Evolutionary conservation across 1,140 invertebrate genomes (phyloP).

Genomic region (Drosophila ananassae): DNA sequence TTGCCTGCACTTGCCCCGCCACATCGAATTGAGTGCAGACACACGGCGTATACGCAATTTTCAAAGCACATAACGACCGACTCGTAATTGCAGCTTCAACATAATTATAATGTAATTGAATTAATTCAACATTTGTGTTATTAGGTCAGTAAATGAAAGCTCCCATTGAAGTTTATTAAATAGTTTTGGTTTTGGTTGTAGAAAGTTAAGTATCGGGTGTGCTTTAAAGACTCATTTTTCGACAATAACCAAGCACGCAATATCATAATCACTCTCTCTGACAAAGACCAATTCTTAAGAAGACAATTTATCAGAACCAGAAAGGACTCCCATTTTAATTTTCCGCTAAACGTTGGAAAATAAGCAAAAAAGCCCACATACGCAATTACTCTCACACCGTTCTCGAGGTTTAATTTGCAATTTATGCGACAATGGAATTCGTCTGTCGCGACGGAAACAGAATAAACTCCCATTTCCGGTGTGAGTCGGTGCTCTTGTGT

Average conservation of each 20-base stretch:
- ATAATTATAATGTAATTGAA: slow-evolving; percentile 14
- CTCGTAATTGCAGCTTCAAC: slow-evolving; percentile 18
- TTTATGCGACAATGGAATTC: slow-evolving; percentile 46
- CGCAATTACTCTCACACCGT: slow-evolving; percentile 30
- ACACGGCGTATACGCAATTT: slow-evolving; percentile 29
- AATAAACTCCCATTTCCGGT: slow-evolving; percentile 42
- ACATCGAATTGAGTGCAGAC: slow-evolving; percentile 15
- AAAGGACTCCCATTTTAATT: slow-evolving; percentile 29
- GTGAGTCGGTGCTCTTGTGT: background rate
- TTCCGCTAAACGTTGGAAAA: slow-evolving; percentile 29
- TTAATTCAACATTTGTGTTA: background rate
- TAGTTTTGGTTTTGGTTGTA: background rate
- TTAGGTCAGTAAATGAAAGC: slow-evolving; percentile 4
- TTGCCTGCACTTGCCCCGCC: background rate
- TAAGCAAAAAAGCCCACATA: slow-evolving; percentile 17
- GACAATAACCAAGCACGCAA: background rate
- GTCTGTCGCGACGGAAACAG: slow-evolving; percentile 43
- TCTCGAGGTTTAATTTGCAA: slow-evolving; percentile 40
- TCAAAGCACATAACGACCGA: background rate
- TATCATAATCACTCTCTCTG: background rate
- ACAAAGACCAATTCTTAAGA: background rate
- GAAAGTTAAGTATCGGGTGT: no score
- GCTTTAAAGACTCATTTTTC: background rate
- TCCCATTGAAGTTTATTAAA: background rate
- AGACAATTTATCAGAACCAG: slow-evolving; percentile 18